phyloP scores from a whole-genome alignment of 2,797 vertebrate species.

The Fratercula arctica region DNA sequence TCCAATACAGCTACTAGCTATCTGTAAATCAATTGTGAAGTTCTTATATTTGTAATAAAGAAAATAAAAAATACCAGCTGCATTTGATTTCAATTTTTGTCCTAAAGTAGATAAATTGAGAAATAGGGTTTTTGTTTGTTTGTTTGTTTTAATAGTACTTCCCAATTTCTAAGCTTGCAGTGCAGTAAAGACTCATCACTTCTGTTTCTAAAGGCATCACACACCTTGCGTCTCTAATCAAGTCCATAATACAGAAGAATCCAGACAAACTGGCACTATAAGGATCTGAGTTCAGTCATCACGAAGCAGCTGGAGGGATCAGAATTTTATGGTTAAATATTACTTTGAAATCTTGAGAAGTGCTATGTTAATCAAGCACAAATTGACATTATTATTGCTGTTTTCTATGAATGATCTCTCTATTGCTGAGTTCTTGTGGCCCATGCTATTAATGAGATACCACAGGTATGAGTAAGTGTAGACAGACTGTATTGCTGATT shows the following conservation, averaged over 20 bases:
- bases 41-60: not conserved
- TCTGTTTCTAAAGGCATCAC: not conserved
- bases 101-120: not conserved
- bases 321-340: not conserved
- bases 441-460: not conserved
- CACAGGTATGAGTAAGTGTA: accelerated
- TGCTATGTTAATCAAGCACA: not conserved
- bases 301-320: not conserved
- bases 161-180: not conserved
- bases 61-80: not conserved
- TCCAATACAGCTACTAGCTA: not conserved
- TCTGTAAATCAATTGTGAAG: not conserved
- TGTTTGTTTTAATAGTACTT: not conserved
- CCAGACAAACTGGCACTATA: not conserved
- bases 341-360: not conserved
- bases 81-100: not conserved
- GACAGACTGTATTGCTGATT: not conserved
- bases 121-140: not conserved
- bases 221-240: not conserved
- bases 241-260: not conserved
- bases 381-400: not conserved
- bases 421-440: not conserved
- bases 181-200: not conserved
- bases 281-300: not conserved
- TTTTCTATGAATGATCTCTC: not conserved